Evolutionary conservation across 1,140 invertebrate species (phyloP).

Genomic region (Helicorthomorpha holstii): DNA sequence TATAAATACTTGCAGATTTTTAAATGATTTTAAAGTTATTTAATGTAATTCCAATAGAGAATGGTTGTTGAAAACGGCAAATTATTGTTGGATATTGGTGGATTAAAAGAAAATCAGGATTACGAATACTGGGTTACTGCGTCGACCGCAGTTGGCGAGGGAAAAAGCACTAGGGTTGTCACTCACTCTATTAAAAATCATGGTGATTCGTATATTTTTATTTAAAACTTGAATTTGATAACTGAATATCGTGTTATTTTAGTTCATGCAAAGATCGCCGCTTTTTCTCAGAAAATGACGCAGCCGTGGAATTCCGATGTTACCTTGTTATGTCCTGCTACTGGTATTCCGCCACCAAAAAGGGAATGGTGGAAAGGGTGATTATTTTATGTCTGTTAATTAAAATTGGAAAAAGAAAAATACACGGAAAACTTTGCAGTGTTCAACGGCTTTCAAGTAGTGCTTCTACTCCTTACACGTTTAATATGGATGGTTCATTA

Average conservation of each 20-base stretch:
- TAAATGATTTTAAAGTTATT: no score
- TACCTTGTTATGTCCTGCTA: slow-evolving; percentile 72
- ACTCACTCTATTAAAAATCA: background rate
- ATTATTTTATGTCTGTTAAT: background rate
- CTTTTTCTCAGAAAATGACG: slow-evolving; percentile 75
- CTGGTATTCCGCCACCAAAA: slow-evolving; percentile 70
- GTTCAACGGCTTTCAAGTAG: background rate
- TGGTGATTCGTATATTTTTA: background rate
- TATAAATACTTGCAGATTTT: no score
- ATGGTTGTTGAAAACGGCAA: no score
- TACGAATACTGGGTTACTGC: slow-evolving; percentile 10
- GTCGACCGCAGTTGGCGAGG: slow-evolving; percentile 4
- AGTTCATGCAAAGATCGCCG: slow-evolving; percentile 84
- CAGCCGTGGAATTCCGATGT: slow-evolving; percentile 80
- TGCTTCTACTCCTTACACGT: background rate
- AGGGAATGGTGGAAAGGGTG: slow-evolving; percentile 45
- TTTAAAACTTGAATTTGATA: background rate
- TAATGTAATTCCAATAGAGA: no score
- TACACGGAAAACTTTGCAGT: background rate
- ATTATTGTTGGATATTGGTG: background rate
- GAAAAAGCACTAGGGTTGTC: background rate
- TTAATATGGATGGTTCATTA: slow-evolving; percentile 17
- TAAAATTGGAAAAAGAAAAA: background rate
- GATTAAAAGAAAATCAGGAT: background rate
- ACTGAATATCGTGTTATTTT: no score